phyloP scores from a whole-genome alignment of 1,140 invertebrate species.

The Drosophila cardini region DNA sequence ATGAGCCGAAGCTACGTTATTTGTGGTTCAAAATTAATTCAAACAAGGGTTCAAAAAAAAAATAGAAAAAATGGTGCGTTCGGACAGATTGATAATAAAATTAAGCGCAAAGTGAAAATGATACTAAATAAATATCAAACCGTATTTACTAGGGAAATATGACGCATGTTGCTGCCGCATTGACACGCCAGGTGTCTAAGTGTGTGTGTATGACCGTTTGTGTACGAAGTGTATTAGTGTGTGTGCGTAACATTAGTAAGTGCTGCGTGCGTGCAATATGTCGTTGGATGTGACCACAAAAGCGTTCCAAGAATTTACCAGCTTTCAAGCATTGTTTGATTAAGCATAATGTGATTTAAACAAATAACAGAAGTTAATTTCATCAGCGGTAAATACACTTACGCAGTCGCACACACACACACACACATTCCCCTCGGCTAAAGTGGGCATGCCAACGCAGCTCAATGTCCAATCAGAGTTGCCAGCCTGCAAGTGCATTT shows the following conservation, averaged over 20 bases:
- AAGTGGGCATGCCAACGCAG: constrained; percentile 51
- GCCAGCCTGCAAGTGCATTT: constrained; percentile 47
- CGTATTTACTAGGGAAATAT: constrained; percentile 40
- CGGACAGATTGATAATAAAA: constrained; percentile 43
- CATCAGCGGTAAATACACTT: constrained; percentile 16
- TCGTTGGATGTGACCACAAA: background rate
- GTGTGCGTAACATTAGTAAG: background rate
- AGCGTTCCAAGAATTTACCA: constrained; percentile 15
- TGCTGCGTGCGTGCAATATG: constrained; percentile 13
- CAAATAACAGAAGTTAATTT: constrained; percentile 30
- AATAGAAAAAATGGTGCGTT: constrained; percentile 6
- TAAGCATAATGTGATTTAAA: constrained; percentile 17
- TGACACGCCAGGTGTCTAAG: constrained; percentile 39
- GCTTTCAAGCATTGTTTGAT: constrained; percentile 12
- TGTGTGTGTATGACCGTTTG: constrained; percentile 13
- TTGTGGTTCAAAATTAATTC: constrained; percentile 21
- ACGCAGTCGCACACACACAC: constrained; percentile 1
- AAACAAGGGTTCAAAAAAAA: constrained; percentile 28
- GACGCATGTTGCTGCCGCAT: constrained; percentile 48
- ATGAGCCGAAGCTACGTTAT: background rate
- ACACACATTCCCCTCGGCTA: background rate
- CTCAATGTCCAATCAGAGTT: constrained; percentile 55
- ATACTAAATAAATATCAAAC: constrained; percentile 52
- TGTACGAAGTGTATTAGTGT: background rate
- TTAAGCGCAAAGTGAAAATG: constrained; percentile 51